Evolutionary conservation across 2,113 vertebrate species (phyloP).

Genomic region (Oreochromis niloticus): DNA sequence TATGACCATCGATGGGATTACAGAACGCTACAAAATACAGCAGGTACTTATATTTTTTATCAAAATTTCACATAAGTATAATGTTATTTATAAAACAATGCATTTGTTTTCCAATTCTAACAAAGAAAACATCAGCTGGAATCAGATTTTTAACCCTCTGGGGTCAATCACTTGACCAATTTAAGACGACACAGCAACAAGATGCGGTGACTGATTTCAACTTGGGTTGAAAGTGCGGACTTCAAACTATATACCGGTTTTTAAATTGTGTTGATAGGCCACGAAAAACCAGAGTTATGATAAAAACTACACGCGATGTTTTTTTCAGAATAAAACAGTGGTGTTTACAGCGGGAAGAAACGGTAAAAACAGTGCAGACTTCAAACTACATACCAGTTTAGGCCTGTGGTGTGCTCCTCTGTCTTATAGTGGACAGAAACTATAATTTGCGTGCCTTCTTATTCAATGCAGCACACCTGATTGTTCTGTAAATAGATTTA

Average conservation of each 20-base stretch:
- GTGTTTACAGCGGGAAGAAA: too few species aligned
- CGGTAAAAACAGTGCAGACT: too few species aligned
- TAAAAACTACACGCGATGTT: too few species aligned
- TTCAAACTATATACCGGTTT: background rate
- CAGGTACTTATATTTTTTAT: background rate
- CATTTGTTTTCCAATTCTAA: background rate
- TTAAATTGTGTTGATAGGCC: too few species aligned
- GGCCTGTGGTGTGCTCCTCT: background rate
- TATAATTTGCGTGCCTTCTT: too few species aligned
- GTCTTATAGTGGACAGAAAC: too few species aligned
- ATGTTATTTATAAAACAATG: background rate
- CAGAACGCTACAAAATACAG: background rate
- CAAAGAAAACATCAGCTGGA: background rate
- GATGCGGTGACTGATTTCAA: background rate
- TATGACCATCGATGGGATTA: background rate
- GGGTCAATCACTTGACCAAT: background rate
- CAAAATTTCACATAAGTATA: background rate
- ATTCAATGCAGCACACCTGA: too few species aligned
- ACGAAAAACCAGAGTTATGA: too few species aligned
- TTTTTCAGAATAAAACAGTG: too few species aligned
- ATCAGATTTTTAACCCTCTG: background rate
- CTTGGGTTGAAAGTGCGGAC: fast-evolving
- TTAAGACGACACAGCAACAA: background rate
- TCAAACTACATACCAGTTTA: background rate
- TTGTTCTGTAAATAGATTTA: too few species aligned